Percentiles rank a stretch among this genome's conserved stretches.
phyloP scores from a whole-genome alignment of 2,113 vertebrate genomes.

The Lophius piscatorius region DNA sequence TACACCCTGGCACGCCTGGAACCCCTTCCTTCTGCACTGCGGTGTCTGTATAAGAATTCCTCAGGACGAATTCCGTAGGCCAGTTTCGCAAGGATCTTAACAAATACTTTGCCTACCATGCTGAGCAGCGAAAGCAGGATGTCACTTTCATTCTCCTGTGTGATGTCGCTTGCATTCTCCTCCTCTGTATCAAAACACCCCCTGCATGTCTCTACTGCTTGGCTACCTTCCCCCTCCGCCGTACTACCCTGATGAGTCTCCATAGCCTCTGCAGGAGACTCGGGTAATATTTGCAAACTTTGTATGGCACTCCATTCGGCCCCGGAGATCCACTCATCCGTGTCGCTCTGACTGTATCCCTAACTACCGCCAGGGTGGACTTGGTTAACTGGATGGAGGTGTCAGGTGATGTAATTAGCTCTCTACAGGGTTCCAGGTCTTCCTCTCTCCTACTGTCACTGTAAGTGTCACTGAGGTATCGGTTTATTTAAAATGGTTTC shows the following conservation, averaged over 20 bases:
- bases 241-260: neutral
- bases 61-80: neutral
- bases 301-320: neutral
- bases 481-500: neutral
- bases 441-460: neutral
- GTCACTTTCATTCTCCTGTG: neutral
- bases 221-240: constrained; percentile 4
- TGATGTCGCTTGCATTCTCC: neutral
- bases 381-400: neutral
- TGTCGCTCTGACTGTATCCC: too few species aligned
- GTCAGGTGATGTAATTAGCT: neutral
- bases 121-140: neutral
- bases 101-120: neutral
- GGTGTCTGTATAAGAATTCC: neutral
- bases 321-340: too few species aligned
- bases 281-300: neutral
- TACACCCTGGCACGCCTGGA: neutral
- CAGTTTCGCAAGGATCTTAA: neutral
- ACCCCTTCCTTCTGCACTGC: neutral
- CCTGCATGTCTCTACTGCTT: constrained; percentile 10
- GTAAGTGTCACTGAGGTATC: neutral
- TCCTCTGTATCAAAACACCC: constrained; percentile 6
- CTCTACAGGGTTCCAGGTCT: neutral
- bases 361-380: constrained; percentile 6
- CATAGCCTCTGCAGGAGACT: neutral